phyloP scores from a whole-genome alignment of 2,888 invertebrate species.

The Oconnorella tubifera region DNA sequence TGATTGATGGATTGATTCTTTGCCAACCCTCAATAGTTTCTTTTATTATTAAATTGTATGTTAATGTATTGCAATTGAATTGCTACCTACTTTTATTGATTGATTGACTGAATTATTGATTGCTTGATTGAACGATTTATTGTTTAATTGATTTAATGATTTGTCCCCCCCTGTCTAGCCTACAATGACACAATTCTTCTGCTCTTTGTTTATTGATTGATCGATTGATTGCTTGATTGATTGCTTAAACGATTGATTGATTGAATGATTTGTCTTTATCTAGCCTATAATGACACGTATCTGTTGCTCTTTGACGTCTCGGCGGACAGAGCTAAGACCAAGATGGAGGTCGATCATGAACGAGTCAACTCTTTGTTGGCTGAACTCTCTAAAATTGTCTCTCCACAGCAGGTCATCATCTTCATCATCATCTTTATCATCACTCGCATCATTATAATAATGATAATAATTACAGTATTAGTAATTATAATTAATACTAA shows the following conservation, averaged over 20 bases:
- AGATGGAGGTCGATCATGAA: background rate
- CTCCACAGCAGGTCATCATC: background rate
- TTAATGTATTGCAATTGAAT: too few relatives aligned
- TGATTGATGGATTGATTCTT: background rate
- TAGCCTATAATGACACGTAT: conserved; percentile 1
- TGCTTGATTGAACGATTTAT: background rate
- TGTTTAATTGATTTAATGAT: background rate
- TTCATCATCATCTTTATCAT: background rate
- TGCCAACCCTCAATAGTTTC: too few relatives aligned
- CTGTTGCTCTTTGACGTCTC: background rate
- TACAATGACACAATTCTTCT: too few relatives aligned
- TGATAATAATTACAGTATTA: background rate
- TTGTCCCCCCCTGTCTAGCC: too few relatives aligned
- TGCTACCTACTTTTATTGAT: too few relatives aligned
- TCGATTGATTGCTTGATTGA: too few relatives aligned
- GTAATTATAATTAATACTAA: background rate
- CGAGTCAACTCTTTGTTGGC: background rate
- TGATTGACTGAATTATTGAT: background rate
- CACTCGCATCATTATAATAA: background rate
- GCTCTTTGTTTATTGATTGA: too few relatives aligned
- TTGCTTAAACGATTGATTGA: too few relatives aligned
- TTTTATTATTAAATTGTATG: too few relatives aligned
- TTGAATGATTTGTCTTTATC: too few relatives aligned
- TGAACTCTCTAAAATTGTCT: background rate
- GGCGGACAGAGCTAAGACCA: background rate